Conservation (phyloP, 2,888 invertebrate species). For the Ophion ellenae region DNA sequence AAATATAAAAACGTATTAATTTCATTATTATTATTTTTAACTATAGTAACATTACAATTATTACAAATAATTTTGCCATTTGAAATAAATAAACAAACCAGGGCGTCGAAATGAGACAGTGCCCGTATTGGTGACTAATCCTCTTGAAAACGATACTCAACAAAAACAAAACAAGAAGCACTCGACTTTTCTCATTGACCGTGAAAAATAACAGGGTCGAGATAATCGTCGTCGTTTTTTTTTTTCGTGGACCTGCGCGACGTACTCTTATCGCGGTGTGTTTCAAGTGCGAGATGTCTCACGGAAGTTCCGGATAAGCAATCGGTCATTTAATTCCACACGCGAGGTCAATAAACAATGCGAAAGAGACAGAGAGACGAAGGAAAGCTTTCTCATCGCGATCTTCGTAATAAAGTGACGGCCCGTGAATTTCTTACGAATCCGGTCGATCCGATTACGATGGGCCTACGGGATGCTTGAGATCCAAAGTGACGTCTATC, state of each 20-base stretch:
- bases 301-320: constrained; percentile 42
- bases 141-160: neutral
- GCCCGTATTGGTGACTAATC: neutral
- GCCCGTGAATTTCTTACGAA: neutral
- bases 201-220: constrained; percentile 32
- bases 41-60: neutral
- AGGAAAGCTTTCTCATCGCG: constrained; percentile 29
- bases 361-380: neutral
- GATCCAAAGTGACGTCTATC: neutral
- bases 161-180: neutral
- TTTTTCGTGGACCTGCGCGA: constrained; percentile 15
- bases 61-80: neutral
- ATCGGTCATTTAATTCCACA: constrained; percentile 41
- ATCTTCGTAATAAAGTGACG: constrained; percentile 1
- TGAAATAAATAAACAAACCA: neutral
- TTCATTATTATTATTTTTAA: neutral
- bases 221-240: constrained; percentile 6
- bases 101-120: neutral
- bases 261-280: constrained; percentile 28
- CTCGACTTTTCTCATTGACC: constrained; percentile 25
- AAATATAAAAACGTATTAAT: too few species aligned
- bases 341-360: constrained; percentile 2
- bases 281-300: constrained; percentile 23
- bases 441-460: constrained; percentile 16
- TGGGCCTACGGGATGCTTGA: neutral